These are phyloP conservation scores for Eumeta japonica DNA, from an alignment of 1,140 invertebrate genomes.

Conservation along the genomic window DNA sequence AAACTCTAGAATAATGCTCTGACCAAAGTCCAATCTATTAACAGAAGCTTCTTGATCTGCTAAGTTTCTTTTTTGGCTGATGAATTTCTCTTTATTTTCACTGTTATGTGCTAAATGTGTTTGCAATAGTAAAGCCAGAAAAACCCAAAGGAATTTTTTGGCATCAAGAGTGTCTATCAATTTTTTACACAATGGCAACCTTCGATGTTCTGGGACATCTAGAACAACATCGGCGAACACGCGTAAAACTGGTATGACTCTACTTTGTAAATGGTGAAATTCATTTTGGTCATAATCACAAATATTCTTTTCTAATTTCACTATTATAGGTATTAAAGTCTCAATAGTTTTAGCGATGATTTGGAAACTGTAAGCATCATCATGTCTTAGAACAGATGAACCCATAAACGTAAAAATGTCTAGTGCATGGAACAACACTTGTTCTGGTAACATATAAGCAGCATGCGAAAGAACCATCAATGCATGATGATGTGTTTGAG, in stretches of 20 bases:
- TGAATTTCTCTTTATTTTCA: constrained; percentile 41
- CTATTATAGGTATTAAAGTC: constrained; percentile 83
- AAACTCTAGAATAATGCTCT: constrained; percentile 67
- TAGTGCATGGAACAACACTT: constrained; percentile 89
- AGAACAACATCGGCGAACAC: constrained; percentile 87
- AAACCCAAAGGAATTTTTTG: constrained; percentile 74
- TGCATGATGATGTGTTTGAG: constrained; percentile 91
- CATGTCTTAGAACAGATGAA: constrained; percentile 82
- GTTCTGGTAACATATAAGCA: constrained; percentile 73
- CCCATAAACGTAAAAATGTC: constrained; percentile 96
- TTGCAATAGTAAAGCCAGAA: constrained; percentile 70
- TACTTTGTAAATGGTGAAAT: constrained; percentile 41
- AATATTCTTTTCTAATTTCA: constrained; percentile 54
- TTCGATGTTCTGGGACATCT: constrained; percentile 87
- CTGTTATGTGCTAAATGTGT: constrained; percentile 61
- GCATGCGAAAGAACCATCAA: constrained; percentile 76
- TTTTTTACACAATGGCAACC: constrained; percentile 77
- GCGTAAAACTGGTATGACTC: constrained; percentile 71
- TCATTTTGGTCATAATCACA: constrained; percentile 52
- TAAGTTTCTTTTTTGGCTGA: constrained; percentile 26
- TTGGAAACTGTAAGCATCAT: constrained; percentile 92
- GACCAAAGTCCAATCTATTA: constrained; percentile 70
- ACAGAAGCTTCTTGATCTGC: constrained; percentile 43
- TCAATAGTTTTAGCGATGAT: constrained; percentile 89
- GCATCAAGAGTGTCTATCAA: constrained; percentile 71